Evolutionary conservation across 2,113 vertebrate genomes (phyloP).

Genomic region (pig (Sus scrofa)): DNA sequence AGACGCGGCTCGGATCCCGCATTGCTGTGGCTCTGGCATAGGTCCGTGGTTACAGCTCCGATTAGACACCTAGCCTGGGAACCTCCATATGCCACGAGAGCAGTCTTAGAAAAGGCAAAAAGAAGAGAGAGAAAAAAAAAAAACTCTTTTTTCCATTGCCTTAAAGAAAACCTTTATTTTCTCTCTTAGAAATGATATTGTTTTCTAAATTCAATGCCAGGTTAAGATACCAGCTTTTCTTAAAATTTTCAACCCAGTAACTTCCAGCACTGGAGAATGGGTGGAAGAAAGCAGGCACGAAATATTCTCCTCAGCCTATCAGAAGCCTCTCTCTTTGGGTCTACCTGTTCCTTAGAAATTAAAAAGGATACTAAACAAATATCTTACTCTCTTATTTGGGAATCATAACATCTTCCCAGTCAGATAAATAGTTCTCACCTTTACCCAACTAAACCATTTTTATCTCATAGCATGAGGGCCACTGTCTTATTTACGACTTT

Average conservation of each 20-base stretch:
- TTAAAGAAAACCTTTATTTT: background rate
- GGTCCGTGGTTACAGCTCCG: no score
- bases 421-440: background rate
- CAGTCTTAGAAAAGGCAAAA: no score
- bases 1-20: no score
- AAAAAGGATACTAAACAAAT: background rate
- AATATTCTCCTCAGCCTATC: background rate
- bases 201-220: background rate
- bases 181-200: background rate
- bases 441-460: background rate
- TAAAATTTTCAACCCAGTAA: background rate
- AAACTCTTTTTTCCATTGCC: no score
- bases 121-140: no score
- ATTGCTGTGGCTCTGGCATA: no score
- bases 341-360: background rate
- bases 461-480: background rate
- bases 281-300: background rate
- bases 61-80: no score
- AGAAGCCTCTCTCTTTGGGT: background rate
- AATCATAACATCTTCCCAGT: background rate
- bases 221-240: background rate
- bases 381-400: background rate
- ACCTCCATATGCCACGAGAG: no score
- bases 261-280: background rate
- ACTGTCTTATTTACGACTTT: background rate